Conservation (phyloP, 2,113 vertebrate genomes). For the Dasyurus viverrinus region DNA sequence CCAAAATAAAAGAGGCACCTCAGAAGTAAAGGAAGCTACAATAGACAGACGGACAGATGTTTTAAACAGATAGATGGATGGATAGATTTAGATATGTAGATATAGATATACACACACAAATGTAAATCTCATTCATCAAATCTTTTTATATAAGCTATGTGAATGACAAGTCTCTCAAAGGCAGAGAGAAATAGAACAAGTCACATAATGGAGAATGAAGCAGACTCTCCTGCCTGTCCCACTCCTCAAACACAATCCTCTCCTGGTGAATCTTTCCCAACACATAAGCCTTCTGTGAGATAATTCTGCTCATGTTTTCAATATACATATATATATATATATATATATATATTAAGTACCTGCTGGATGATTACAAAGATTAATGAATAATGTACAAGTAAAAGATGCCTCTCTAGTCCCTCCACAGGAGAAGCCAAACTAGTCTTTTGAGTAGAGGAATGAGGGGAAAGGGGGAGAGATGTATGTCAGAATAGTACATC, state of each 20-base stretch:
- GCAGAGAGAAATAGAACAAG: neutral
- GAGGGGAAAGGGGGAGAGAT: neutral
- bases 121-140: neutral
- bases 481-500: neutral
- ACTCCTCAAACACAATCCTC: neutral
- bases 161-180: neutral
- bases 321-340: no score
- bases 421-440: neutral
- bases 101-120: neutral
- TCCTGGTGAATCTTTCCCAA: neutral
- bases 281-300: neutral
- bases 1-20: neutral
- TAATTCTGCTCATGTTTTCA: neutral
- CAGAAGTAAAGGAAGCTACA: neutral
- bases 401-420: neutral
- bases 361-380: neutral
- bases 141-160: neutral
- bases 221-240: neutral
- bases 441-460: neutral
- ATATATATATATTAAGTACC: neutral
- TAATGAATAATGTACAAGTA: neutral
- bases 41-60: neutral
- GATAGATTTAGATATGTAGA: no score
- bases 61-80: no score
- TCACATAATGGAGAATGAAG: neutral